Percentiles rank a stretch among this genome's conserved stretches.
phyloP scores from a whole-genome alignment of 2,113 vertebrate species.

The Neofelis nebulosa region DNA sequence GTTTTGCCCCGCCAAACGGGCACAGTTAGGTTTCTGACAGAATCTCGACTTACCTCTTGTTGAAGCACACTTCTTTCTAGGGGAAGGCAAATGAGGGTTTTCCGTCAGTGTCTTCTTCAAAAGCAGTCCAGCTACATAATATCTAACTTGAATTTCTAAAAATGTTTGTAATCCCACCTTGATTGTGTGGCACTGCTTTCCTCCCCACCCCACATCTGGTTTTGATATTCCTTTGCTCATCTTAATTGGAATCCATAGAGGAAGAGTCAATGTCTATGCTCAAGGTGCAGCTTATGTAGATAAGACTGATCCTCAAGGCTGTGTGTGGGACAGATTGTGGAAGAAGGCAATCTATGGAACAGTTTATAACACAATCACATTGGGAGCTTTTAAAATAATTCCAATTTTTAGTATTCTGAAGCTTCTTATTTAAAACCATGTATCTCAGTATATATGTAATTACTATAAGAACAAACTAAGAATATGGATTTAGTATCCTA shows the following conservation, averaged over 20 bases:
- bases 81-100: not conserved
- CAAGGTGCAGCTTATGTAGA: not conserved
- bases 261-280: not conserved
- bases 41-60: not conserved
- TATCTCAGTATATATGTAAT: not conserved
- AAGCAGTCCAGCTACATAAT: not conserved
- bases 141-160: not conserved
- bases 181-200: not conserved
- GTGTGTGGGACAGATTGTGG: rapidly evolving
- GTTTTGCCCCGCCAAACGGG: not conserved
- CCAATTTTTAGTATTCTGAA: not conserved
- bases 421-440: not conserved
- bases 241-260: not conserved
- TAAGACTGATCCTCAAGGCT: not conserved
- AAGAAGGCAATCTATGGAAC: not conserved
- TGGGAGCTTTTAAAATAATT: not conserved
- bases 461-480: not conserved
- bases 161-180: not conserved
- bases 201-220: not conserved
- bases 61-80: not conserved
- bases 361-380: not conserved
- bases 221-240: not conserved
- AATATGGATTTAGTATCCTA: not conserved
- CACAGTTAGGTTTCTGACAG: not conserved
- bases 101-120: not conserved